phyloP scores from a whole-genome alignment of 1,140 invertebrate species.

The Drosophila subpulchrella region DNA sequence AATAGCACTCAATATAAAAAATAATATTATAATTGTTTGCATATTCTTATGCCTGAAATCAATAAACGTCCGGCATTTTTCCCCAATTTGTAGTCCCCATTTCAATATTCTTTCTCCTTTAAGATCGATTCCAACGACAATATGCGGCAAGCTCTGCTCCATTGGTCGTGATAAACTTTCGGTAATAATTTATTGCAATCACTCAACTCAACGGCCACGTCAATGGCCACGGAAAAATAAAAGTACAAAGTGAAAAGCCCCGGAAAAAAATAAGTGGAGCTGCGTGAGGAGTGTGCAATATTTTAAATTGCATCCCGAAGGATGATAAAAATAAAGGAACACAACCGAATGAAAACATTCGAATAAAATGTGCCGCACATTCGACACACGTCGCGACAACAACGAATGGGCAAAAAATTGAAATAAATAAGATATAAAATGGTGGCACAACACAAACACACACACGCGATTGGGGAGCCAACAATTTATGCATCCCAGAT shows the following conservation, averaged over 20 bases:
- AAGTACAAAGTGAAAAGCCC: constrained; percentile 2
- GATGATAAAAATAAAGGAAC: constrained; percentile 31
- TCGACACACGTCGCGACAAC: constrained; percentile 66
- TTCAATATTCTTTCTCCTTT: neutral
- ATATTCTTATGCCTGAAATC: no score
- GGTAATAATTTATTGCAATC: constrained; percentile 79
- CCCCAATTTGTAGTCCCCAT: neutral
- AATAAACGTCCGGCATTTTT: neutral
- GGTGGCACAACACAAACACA: constrained; percentile 40
- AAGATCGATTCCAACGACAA: constrained; percentile 14
- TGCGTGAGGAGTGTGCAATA: constrained; percentile 54
- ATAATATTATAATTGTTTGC: no score
- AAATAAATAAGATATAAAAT: constrained; percentile 82
- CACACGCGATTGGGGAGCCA: constrained; percentile 14
- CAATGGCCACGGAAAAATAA: constrained; percentile 33
- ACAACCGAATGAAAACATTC: constrained; percentile 31
- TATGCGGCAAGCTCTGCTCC: constrained; percentile 26
- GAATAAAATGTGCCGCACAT: constrained; percentile 71
- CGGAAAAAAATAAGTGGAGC: constrained; percentile 54
- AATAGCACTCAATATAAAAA: no score
- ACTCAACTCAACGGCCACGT: constrained; percentile 68
- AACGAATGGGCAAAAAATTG: constrained; percentile 74
- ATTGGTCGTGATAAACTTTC: constrained; percentile 58
- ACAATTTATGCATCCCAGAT: constrained; percentile 67
- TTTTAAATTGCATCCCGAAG: constrained; percentile 75